Evolutionary conservation across 2,888 invertebrate species (phyloP).

Genomic region (Rotaria magnacalcarata): DNA sequence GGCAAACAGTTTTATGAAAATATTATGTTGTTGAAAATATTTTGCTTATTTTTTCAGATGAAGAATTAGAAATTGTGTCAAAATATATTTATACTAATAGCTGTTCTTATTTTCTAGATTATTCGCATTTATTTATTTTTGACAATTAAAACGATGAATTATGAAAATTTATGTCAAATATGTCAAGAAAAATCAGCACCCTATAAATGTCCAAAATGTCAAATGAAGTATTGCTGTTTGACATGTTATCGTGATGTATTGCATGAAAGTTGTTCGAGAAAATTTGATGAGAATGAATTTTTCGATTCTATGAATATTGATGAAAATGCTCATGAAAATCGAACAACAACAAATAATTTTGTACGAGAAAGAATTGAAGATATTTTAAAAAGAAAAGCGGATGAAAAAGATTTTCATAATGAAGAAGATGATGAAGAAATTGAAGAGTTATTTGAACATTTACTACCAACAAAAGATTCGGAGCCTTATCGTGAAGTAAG

Average conservation of each 20-base stretch:
- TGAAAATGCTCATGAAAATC: background rate
- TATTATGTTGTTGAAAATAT: too few relatives aligned
- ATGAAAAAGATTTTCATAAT: constrained; percentile 29
- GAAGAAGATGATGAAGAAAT: background rate
- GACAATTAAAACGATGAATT: background rate
- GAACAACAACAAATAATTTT: background rate
- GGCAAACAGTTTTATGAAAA: too few relatives aligned
- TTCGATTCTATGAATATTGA: background rate
- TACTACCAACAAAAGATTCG: background rate
- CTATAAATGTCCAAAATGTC: constrained; percentile 13
- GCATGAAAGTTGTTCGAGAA: background rate
- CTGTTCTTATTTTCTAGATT: too few relatives aligned
- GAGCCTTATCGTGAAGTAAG: background rate
- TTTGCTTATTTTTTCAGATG: too few relatives aligned
- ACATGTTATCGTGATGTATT: background rate
- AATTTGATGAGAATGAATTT: background rate
- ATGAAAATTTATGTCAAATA: background rate
- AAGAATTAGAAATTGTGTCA: too few relatives aligned
- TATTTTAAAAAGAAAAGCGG: constrained; percentile 14
- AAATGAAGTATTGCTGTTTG: constrained; percentile 5
- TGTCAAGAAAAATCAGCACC: constrained; percentile 4
- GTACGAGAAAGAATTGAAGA: background rate
- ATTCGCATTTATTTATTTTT: background rate
- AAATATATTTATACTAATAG: too few relatives aligned
- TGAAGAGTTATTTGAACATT: background rate